Percentiles rank a stretch among this genome's conserved stretches.
phyloP scores from a whole-genome alignment of 2,113 vertebrate genomes.

The Macquaria ambigua region DNA sequence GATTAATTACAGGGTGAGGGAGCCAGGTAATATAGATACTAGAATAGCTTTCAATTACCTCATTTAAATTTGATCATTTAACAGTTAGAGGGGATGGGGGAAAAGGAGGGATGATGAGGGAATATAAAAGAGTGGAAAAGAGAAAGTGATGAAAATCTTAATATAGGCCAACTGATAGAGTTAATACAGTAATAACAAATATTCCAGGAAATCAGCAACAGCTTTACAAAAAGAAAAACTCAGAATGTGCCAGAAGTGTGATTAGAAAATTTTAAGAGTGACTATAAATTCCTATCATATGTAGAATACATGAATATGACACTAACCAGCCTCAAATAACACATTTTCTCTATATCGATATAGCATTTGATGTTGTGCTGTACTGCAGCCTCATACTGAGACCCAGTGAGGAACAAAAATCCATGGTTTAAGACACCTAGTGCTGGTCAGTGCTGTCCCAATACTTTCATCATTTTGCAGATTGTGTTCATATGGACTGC shows the following conservation, averaged over 20 bases:
- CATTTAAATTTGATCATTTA: conserved; percentile 78
- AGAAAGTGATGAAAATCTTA: conserved; percentile 62
- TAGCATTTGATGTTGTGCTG: conserved; percentile 75
- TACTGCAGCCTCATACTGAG: conserved; percentile 60
- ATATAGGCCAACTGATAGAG: conserved; percentile 62
- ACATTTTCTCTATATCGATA: conserved; percentile 70
- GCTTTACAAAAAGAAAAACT: conserved; percentile 61
- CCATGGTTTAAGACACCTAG: conserved; percentile 77
- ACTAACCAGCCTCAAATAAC: conserved; percentile 71
- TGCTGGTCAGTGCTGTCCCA: conserved; percentile 72
- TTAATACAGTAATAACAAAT: conserved; percentile 72
- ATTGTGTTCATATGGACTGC: conserved; percentile 79
- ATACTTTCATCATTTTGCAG: conserved; percentile 47
- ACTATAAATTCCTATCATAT: conserved; percentile 78
- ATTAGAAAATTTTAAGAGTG: conserved; percentile 75
- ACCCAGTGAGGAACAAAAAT: conserved; percentile 64
- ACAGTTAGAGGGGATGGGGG: conserved; percentile 56
- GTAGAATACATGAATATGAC: conserved; percentile 76
- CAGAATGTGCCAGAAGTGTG: conserved; percentile 56
- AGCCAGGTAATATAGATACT: conserved; percentile 83
- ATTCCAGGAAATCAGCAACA: conserved; percentile 54
- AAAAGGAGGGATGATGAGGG: conserved; percentile 47
- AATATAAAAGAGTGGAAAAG: conserved; percentile 79
- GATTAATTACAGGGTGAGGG: conserved; percentile 85
- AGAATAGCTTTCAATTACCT: conserved; percentile 83